Evolutionary conservation across 2,888 invertebrate species (phyloP).

Genomic region (Choreutis nemorana): DNA sequence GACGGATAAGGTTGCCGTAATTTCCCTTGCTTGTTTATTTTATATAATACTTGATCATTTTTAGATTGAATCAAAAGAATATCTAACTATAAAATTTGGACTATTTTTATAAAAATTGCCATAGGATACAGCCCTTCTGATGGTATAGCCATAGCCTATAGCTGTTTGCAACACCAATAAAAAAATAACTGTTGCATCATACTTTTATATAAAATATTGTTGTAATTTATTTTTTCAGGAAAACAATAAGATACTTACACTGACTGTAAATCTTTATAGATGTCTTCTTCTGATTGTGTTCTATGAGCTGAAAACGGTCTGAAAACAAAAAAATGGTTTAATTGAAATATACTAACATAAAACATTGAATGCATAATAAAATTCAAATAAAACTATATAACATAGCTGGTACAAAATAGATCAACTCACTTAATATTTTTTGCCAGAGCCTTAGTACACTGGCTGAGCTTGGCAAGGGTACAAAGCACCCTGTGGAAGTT

Average conservation of each 20-base stretch:
- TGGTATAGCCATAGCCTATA: too few species aligned
- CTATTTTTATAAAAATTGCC: too few species aligned
- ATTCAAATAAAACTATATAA: too few species aligned
- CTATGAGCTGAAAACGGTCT: slow-evolving; percentile 85
- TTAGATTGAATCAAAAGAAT: too few species aligned
- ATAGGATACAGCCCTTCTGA: too few species aligned
- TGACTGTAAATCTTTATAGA: slow-evolving; percentile 83
- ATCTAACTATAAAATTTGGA: too few species aligned
- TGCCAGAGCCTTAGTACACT: slow-evolving; percentile 73
- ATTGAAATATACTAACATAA: not conserved
- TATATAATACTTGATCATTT: too few species aligned
- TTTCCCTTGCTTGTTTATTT: too few species aligned
- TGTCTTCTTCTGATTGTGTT: slow-evolving; percentile 82
- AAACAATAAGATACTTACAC: slow-evolving; percentile 83
- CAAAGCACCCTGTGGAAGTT: slow-evolving; percentile 94
- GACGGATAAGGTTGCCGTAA: too few species aligned
- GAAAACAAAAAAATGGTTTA: slow-evolving; percentile 26
- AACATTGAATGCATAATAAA: not conserved
- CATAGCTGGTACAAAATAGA: slow-evolving; percentile 1
- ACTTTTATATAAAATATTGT: slow-evolving; percentile 5
- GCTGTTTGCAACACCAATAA: too few species aligned
- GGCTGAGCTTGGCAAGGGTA: slow-evolving; percentile 88
- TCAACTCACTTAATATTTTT: slow-evolving; percentile 78
- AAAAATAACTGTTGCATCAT: too few species aligned
- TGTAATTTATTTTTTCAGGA: too few species aligned